Conservation (phyloP, 2,113 vertebrate species). For the Sprattus sprattus region DNA sequence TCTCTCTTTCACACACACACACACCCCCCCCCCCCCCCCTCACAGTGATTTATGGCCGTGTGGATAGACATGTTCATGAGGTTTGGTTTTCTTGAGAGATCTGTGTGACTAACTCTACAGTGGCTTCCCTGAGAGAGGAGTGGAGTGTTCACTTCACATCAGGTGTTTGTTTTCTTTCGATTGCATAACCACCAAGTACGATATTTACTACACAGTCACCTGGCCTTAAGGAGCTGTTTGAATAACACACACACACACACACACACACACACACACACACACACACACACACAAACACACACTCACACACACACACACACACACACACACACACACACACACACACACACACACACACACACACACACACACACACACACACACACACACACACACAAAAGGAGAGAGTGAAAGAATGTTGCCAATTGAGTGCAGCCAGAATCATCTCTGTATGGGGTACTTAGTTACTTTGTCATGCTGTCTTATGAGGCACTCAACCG, state of each 20-base stretch:
- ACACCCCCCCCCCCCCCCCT: not conserved
- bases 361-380: slow-evolving; percentile 4
- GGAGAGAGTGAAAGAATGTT: not conserved
- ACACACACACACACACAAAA: not conserved
- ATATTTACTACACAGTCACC: slow-evolving; percentile 11
- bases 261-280: slow-evolving; percentile 6
- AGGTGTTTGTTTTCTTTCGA: not conserved
- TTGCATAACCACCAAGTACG: not conserved
- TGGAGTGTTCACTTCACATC: not conserved
- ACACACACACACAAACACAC: not conserved
- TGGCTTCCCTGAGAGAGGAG: not conserved
- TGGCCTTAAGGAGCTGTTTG: not conserved
- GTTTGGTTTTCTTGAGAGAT: not conserved
- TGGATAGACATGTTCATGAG: not conserved
- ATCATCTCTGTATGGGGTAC: not conserved
- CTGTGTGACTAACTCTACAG: not conserved
- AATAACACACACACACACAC: slow-evolving; percentile 4
- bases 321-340: not conserved
- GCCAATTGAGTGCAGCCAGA: not conserved
- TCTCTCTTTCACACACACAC: not conserved
- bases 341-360: not conserved
- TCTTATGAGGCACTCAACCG: not conserved
- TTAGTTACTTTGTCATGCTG: not conserved
- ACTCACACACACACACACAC: not conserved
- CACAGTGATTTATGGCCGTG: not conserved